phyloP scores from a whole-genome alignment of 2,113 vertebrate species.

The Tachuris rubrigastra region DNA sequence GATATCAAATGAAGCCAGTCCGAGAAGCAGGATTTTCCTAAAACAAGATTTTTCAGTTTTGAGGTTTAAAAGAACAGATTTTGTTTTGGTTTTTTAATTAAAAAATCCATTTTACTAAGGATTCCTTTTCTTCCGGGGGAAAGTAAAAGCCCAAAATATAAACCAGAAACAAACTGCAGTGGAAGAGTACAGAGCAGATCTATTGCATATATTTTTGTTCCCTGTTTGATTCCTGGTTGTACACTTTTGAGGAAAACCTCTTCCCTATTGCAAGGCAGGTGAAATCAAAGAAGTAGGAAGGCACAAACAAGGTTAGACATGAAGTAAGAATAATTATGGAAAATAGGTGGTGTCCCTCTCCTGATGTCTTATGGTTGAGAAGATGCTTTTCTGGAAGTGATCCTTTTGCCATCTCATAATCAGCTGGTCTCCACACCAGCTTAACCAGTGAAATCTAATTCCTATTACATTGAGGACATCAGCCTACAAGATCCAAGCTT shows the following conservation, averaged over 20 bases:
- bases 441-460: neutral
- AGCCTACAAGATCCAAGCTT: neutral
- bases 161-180: neutral
- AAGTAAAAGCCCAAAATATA: neutral
- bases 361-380: neutral
- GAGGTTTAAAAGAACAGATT: constrained; percentile 2
- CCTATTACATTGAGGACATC: neutral
- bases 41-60: neutral
- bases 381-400: neutral
- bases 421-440: neutral
- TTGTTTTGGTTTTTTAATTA: constrained; percentile 31
- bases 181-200: neutral
- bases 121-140: neutral
- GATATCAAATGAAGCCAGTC: constrained; percentile 30
- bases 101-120: neutral
- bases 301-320: neutral
- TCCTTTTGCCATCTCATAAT: neutral
- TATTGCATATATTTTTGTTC: neutral
- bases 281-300: neutral
- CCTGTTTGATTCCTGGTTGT: neutral
- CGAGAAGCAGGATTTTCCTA: constrained; percentile 2
- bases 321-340: neutral
- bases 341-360: neutral
- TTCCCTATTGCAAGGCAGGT: neutral
- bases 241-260: neutral